Base-by-base conservation (phyloP, 2,888 invertebrate species). In the Eudasyphora cyanicolor region DNA sequence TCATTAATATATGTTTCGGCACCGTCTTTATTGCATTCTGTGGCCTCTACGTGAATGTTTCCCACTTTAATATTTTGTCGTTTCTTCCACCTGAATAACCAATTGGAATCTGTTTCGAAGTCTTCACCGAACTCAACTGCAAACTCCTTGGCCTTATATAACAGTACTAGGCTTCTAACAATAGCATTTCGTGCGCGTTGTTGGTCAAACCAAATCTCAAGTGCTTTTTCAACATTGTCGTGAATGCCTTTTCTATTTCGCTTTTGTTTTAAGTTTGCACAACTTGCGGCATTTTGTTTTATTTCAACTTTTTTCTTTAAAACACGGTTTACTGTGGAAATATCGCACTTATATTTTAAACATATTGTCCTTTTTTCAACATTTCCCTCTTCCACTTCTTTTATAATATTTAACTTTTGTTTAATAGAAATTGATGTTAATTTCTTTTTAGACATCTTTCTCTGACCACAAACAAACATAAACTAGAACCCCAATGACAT, bases 71-170 rank as follows among this genome's bases (percentile, higher is more conserved):
- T 70, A 71, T 77, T 78, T n/a, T 81, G 71, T 10, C 84, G 77
- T 21, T 78, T 74, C 14, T 49, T 73, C 84, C 81, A 84, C n/a
- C 84, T 60, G 42, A 57, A 80, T 38, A 80, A 35, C 83, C 83
- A 80, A 57, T 69, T 54, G 29, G 24, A 42, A 17, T 64, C 62
- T 0, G 83, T 77, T 12, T 80, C 64, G 49, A 81, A 84, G 29
- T 74, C 57, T 0, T 74, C 73, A 7, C 70, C 57, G 24, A 84
- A 49, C 35, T 74, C 38, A 1, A 60, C 17, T 0, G 76, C 76
- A 10, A 82, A 73, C 14, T 79, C 76, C 64, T 67, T 82, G 4
- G 80, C 80, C 42, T 77, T 80, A 19, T 32, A 45, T n/a, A 76
- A 21, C 3, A 83, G 64, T 12, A 70, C 29, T 57, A 57, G 1